Evolutionary conservation across 2,888 invertebrate species (phyloP), one percentile per base, ranked within the genome.

Genomic region (Patella pellucida): DNA sequence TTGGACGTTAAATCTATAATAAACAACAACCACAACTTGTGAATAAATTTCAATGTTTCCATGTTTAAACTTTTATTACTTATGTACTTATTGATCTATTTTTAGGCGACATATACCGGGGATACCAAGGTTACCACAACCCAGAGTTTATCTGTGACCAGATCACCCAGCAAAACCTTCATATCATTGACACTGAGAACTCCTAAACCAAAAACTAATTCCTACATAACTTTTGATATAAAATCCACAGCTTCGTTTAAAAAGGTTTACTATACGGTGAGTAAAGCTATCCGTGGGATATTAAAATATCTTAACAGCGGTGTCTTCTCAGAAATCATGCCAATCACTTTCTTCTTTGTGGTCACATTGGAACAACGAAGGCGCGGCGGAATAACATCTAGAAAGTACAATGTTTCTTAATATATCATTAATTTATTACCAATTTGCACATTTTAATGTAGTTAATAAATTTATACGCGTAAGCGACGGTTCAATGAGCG

Each of bases 131-230:
- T 62, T 15, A 62, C 19, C 12, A 19, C 2, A 23, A 23, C 62
- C 3, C 62, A 62, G 23, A 62, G 12, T 0, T 62, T 62, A 62
- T 23, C 62, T 23, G 62, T 23, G 12, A 23, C 23, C 23, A 62
- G 62, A 62, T 80, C 80, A 16, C 16, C 56, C 12, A 80, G 80
- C 73, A 77, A 79, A 69, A 80, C 72, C 41, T 80, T 52, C 56
- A 62, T 80, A 0, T 76, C 74, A 51, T 50, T 80, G 52, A 41
- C 80, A 16, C 41, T 76, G 16, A 50, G 14, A 51, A 69, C 69
- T 41, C 12, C 4, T 14, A 51, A 50, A 51, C 50, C 69, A n/a
- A 19, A 19, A 50, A 41, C 69, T 14, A 19, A 11, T 19, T 19
- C 19, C 14, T 16, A 41, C 2, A 50, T 19, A 41, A n/a, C 0